Evolutionary conservation across 1,140 invertebrate species (phyloP).

Genomic region (Leptopilina clavipes): DNA sequence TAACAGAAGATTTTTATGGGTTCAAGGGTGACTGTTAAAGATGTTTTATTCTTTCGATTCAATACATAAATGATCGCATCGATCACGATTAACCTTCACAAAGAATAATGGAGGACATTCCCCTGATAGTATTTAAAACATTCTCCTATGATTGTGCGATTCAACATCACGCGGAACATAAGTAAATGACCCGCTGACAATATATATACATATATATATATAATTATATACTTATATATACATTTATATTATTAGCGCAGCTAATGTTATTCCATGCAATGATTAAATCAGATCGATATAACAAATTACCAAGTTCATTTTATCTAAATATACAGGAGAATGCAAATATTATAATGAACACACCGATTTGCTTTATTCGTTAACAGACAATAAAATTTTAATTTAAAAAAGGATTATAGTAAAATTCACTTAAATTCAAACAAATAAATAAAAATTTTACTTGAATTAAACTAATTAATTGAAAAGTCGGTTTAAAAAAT

Average conservation of each 20-base stretch:
- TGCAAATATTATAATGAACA: not conserved
- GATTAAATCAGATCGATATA: not conserved
- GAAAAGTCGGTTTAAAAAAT: too few species aligned
- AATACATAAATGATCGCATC: constrained; percentile 15
- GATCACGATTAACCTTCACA: constrained; percentile 31
- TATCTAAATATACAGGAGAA: not conserved
- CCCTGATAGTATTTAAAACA: constrained; percentile 26
- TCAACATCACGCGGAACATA: constrained; percentile 24
- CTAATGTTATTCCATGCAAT: not conserved
- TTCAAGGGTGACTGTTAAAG: constrained; percentile 16
- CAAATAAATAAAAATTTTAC: too few species aligned
- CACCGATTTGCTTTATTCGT: not conserved
- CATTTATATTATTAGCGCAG: constrained; percentile 12
- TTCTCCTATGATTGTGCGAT: constrained; percentile 14
- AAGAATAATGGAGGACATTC: constrained; percentile 34
- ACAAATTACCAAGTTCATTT: not conserved
- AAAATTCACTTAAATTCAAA: too few species aligned
- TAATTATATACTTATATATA: constrained; percentile 4
- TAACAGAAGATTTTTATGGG: constrained; percentile 1
- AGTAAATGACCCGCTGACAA: constrained; percentile 21
- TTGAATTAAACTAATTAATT: too few species aligned
- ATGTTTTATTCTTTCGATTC: constrained; percentile 26
- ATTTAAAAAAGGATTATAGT: too few species aligned
- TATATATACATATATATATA: constrained; percentile 24
- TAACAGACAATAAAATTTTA: not conserved